Conservation (phyloP, 1,140 invertebrate genomes). For the Drosophila navojoa region DNA sequence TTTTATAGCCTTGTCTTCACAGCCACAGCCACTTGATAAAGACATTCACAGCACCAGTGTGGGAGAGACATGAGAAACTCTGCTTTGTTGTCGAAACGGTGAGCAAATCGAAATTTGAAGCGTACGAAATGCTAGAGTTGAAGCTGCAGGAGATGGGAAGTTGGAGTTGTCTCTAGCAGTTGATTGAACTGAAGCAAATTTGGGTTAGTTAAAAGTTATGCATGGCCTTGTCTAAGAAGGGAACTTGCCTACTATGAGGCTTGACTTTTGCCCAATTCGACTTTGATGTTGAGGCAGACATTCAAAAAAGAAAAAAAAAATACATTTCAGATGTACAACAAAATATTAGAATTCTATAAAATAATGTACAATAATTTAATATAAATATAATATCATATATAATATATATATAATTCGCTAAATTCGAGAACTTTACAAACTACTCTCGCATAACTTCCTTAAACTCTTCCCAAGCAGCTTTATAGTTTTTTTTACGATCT, state of each 20-base stretch:
- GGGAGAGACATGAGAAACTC: constrained; percentile 1
- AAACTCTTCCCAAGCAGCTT: not conserved
- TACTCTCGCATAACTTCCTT: not conserved
- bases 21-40: constrained; percentile 71
- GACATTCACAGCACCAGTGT: constrained; percentile 41
- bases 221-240: too few species aligned
- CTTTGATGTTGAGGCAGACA: too few species aligned
- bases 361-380: too few species aligned
- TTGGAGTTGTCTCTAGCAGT: not conserved
- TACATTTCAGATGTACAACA: too few species aligned
- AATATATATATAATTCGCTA: too few species aligned
- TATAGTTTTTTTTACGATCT: constrained; percentile 4
- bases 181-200: not conserved
- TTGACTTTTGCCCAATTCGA: too few species aligned
- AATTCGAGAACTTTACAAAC: too few species aligned
- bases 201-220: too few species aligned
- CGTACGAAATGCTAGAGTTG: not conserved
- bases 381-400: too few species aligned
- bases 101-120: not conserved
- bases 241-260: too few species aligned
- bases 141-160: not conserved
- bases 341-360: too few species aligned
- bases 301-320: too few species aligned
- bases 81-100: constrained; percentile 6
- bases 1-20: constrained; percentile 77